Evolutionary conservation across 2,113 vertebrate species (phyloP), one percentile per base, ranked within the genome.

Genomic region (Sinocyclocheilus grahami): DNA sequence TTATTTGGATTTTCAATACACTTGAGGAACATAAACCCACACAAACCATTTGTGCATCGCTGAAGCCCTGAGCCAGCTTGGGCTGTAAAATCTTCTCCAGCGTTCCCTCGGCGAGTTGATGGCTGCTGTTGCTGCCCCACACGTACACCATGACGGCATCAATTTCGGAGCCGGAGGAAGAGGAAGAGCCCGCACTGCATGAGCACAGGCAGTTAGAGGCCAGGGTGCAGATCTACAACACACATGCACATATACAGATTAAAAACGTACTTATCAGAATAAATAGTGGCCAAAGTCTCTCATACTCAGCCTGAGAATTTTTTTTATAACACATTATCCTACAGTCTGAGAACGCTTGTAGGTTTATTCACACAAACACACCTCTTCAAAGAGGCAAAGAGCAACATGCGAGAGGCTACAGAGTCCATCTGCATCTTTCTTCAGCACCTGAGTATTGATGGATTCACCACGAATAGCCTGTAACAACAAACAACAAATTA

Each of bases 61-160:
- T 95, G 87, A 96, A 96, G 87, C 95, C 95, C 81, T 95, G 94
- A 0, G 95, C 95, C 55, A 95, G 90, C 89, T 96, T 96, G 86
- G 95, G 95, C 86, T 95, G 92, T 74, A 96, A 90, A 85, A 96
- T 96, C 93, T 96, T 96, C 92, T 96, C 95, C 89, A 95, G 92
- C 0, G 95, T 95, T 86, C 95, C 95, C 86, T 96, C 95, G 18
- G 95, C 95, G 84, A 96, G 92, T 89, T 96, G 95, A 91, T 96
- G 95, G 86, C 95, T 96, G 91, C 95, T 96, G 93, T 96, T 96
- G 91, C 95, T 96, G 81, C 95, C 95, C 95, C 95, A 96, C 72
- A 96, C 95, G 48, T 95, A 95, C 86, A 96, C 95, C 91, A 94
- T 89, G 58, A 95, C 92, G 0, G 90, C 82, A 39, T 96, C 94